phyloP scores from a whole-genome alignment of 2,888 invertebrate species.

The Scaptomyza tumidula region DNA sequence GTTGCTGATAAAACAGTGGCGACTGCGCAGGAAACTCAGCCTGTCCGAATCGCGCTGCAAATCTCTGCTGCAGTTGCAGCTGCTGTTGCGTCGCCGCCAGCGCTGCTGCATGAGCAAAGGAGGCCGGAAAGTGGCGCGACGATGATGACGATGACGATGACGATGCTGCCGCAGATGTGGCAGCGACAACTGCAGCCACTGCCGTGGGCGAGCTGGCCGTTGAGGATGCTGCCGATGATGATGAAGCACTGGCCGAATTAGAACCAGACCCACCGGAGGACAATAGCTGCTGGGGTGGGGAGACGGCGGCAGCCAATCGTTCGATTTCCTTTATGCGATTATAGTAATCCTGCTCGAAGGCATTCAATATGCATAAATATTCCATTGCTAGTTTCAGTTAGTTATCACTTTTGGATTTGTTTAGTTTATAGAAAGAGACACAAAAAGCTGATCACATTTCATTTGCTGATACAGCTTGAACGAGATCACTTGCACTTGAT shows the following conservation, averaged over 20 bases:
- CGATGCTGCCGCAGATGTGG: constrained; percentile 15
- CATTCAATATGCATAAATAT: constrained; percentile 82
- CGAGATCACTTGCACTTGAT: constrained; percentile 26
- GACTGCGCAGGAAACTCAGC: constrained; percentile 46
- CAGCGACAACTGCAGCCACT: constrained; percentile 21
- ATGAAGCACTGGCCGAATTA: constrained; percentile 42
- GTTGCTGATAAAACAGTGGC: constrained; percentile 49
- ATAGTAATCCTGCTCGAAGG: constrained; percentile 81
- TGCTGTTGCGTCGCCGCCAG: constrained; percentile 59
- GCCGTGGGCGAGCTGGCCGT: constrained; percentile 71
- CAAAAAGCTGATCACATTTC: constrained; percentile 34
- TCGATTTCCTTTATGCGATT: constrained; percentile 81
- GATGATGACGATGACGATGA: constrained; percentile 16
- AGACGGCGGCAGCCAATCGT: constrained; percentile 60
- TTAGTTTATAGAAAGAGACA: not conserved
- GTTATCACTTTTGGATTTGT: constrained; percentile 7
- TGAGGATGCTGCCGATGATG: constrained; percentile 65
- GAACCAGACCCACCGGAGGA: constrained; percentile 33
- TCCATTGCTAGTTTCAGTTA: constrained; percentile 70
- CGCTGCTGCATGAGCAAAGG: constrained; percentile 49
- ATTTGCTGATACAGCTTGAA: constrained; percentile 13
- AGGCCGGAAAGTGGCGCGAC: constrained; percentile 34
- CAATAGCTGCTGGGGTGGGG: constrained; percentile 41
- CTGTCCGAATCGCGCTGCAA: constrained; percentile 39
- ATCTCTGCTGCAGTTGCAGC: constrained; percentile 54